Base-by-base conservation (phyloP, 1,140 invertebrate species). In the Achatina immaculata region DNA sequence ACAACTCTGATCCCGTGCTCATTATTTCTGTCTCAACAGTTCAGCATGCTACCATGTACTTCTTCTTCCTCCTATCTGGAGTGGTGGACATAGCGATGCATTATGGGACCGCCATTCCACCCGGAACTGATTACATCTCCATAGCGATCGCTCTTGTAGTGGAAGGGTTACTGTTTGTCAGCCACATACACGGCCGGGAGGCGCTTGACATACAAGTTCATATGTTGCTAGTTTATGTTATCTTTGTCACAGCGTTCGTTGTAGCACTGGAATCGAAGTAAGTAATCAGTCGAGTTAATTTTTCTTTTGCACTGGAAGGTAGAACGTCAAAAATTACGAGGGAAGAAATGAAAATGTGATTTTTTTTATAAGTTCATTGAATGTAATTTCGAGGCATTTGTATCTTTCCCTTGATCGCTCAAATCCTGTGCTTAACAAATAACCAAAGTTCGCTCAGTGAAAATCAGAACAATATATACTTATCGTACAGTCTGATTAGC, bases 1-100 rank as follows among this genome's bases (percentile, higher is more conserved):
- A n/a, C n/a, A n/a, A n/a, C n/a, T n/a, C n/a, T n/a, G n/a, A n/a
- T n/a, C 7, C 45, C 45, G 45, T 19, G 19, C 7, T 48, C 45
- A 14, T 14, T 7, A 11, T 28, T 65, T 45, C 45, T 42, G 7
- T 21, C 36, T 11, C 11, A 14, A 66, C 78, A 80, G 90, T 88
- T 38, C 93, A 93, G 81, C 93, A 93, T 83, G 91, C 92, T 24
- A 93, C 92, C 0, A 93, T 93, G 93, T 93, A 91, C 85, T 91
- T 92, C 85, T 92, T 92, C 81, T 93, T 93, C 83, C 91, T 90
- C 24, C 71, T 93, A 21, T 90, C 89, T 42, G 91, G 90, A 38
- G 83, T 92, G 0, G 79, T 92, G 19, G 93, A 93, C 69, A 82
- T 93, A 1, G 45, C 92, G 0, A 69, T 86, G 9, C 85, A 89